A percentile compares a stretch with the other conserved stretches of the same genome.
These are phyloP conservation scores for Mionectes olivaceus DNA, from an alignment of 2,797 vertebrate species.

Conservation along the genomic window DNA sequence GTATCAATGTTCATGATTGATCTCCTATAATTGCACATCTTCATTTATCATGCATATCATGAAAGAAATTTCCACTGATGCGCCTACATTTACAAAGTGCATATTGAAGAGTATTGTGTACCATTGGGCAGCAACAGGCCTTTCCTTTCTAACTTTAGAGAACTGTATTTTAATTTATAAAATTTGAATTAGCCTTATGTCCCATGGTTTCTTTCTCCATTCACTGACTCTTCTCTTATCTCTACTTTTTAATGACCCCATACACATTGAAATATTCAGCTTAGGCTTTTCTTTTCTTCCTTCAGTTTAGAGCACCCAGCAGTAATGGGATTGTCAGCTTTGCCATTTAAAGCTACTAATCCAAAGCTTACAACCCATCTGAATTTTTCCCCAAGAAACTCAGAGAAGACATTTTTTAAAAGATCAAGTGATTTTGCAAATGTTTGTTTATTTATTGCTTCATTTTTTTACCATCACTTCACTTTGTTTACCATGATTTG, in stretches of 20 bases:
- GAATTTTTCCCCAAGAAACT: background rate
- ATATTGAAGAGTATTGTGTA: background rate
- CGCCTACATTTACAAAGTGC: background rate
- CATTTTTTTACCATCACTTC: background rate
- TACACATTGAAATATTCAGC: background rate
- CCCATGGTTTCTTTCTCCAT: background rate
- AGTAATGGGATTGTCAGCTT: background rate
- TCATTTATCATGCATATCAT: background rate
- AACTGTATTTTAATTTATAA: background rate
- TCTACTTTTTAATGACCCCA: background rate
- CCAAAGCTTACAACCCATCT: background rate
- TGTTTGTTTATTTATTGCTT: background rate
- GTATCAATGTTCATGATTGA: background rate
- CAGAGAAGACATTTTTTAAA: background rate
- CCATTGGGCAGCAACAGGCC: background rate
- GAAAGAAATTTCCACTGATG: background rate
- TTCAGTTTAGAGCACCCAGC: background rate
- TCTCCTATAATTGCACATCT: background rate
- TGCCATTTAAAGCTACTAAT: background rate
- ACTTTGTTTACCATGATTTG: background rate
- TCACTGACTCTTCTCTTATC: background rate
- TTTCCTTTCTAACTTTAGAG: background rate
- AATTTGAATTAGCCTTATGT: background rate
- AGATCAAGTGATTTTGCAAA: background rate
- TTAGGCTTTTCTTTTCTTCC: background rate